phyloP scores from a whole-genome alignment of 2,888 invertebrate genomes.

The Aleiodes leptofemur region DNA sequence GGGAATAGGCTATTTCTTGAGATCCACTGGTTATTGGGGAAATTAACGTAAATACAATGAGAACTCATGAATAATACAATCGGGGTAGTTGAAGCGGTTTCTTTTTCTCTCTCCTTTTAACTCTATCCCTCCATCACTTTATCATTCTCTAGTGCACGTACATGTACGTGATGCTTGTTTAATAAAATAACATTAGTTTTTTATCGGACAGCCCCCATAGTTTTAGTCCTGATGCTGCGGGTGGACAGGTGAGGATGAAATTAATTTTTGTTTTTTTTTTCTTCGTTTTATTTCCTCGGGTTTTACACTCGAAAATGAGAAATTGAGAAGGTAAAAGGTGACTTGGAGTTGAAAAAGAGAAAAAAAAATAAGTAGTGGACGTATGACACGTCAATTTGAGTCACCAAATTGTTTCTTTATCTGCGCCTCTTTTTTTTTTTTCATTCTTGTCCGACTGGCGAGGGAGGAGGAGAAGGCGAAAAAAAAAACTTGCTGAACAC shows the following conservation, averaged over 20 bases:
- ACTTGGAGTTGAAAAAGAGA: background rate
- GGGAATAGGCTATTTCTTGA: too few species aligned
- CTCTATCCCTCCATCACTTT: background rate
- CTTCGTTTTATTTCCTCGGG: background rate
- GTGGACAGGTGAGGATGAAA: conserved; percentile 71
- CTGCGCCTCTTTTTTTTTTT: background rate
- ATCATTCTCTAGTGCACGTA: conserved; percentile 42
- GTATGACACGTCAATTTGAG: conserved; percentile 2
- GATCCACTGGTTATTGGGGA: too few species aligned
- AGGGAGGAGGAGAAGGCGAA: background rate
- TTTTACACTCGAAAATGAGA: background rate
- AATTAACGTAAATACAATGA: background rate
- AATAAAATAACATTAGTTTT: conserved; percentile 57
- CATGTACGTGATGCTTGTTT: conserved; percentile 41
- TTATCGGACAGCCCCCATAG: conserved; percentile 64
- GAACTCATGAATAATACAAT: conserved; percentile 69
- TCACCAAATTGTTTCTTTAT: conserved; percentile 23
- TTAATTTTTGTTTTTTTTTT: background rate
- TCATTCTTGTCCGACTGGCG: too few species aligned
- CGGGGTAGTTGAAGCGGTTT: conserved; percentile 60
- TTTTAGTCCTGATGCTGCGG: conserved; percentile 64
- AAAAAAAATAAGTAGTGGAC: background rate
- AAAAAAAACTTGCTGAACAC: background rate
- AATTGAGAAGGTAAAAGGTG: background rate
- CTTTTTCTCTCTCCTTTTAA: conserved; percentile 57